These are phyloP conservation scores for Diceros bicornis DNA, from an alignment of 2,797 vertebrate genomes.

Conservation along the genomic window DNA sequence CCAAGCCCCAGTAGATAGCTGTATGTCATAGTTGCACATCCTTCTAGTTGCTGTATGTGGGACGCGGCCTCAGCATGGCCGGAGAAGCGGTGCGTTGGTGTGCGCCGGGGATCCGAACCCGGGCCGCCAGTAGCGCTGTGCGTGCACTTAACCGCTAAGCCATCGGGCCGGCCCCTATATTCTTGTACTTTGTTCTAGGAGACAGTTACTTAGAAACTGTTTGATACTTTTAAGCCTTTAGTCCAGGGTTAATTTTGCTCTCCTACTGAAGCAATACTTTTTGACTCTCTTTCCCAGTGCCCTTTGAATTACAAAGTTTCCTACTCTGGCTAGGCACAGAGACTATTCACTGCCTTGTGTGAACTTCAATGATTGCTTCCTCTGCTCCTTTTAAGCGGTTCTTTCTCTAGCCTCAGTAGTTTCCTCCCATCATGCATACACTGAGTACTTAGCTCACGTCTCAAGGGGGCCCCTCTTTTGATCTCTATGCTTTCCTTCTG, in stretches of 20 bases:
- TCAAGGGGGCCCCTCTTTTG: neutral
- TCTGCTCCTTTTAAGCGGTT: neutral
- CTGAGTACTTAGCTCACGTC: neutral
- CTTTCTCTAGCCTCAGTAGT: neutral
- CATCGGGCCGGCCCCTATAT: no score
- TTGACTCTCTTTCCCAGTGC: neutral
- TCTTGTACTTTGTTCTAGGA: neutral
- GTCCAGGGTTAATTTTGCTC: neutral
- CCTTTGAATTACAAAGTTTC: neutral
- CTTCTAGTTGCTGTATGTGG: no score
- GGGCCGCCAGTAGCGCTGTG: no score
- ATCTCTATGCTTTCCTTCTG: neutral
- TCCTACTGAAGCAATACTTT: neutral
- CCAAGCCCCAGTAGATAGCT: no score
- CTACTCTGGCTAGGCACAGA: neutral
- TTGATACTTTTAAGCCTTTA: neutral
- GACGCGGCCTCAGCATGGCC: no score
- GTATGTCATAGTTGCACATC: no score
- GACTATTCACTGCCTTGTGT: neutral
- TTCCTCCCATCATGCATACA: neutral
- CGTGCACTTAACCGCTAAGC: no score
- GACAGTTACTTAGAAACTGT: neutral
- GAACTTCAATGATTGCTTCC: neutral
- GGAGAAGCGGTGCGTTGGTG: no score
- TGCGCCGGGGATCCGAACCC: no score